Conservation (phyloP, 1,140 invertebrate species). For the Globodera rostochiensis region DNA sequence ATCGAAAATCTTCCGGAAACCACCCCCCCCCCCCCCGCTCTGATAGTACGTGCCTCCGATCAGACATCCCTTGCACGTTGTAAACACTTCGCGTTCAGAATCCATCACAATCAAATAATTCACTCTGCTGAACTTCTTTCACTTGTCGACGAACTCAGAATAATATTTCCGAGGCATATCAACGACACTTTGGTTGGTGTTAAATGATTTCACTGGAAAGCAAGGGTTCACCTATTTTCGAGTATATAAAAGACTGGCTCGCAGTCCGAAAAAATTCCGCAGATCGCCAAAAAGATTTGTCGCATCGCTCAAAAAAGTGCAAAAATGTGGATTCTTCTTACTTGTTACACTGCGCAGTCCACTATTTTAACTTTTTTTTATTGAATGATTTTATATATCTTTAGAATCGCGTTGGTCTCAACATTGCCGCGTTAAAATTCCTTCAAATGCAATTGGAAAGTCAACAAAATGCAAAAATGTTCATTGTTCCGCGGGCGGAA, state of each 20-base stretch:
- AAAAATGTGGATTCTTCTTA: no score
- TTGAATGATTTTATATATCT: constrained; percentile 43
- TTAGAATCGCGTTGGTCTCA: constrained; percentile 83
- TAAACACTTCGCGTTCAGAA: constrained; percentile 64
- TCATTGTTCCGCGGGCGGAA: constrained; percentile 77
- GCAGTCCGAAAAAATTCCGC: no score
- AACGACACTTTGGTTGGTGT: constrained; percentile 4
- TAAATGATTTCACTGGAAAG: not conserved
- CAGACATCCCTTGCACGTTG: no score
- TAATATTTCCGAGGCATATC: constrained; percentile 70
- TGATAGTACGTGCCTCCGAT: no score
- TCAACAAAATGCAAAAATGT: constrained; percentile 78
- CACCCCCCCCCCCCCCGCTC: no score
- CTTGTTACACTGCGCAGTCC: no score
- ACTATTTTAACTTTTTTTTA: no score
- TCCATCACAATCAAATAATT: constrained; percentile 82
- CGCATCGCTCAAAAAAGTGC: no score
- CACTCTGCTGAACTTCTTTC: constrained; percentile 74
- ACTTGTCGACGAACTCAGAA: constrained; percentile 74
- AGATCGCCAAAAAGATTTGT: no score
- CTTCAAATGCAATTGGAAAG: constrained; percentile 79
- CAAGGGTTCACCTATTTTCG: no score
- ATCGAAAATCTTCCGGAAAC: no score
- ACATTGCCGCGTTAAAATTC: constrained; percentile 80
- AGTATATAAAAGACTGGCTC: no score